Base-by-base conservation (phyloP, 2,113 vertebrate genomes). In the Anseranas semipalmata region DNA sequence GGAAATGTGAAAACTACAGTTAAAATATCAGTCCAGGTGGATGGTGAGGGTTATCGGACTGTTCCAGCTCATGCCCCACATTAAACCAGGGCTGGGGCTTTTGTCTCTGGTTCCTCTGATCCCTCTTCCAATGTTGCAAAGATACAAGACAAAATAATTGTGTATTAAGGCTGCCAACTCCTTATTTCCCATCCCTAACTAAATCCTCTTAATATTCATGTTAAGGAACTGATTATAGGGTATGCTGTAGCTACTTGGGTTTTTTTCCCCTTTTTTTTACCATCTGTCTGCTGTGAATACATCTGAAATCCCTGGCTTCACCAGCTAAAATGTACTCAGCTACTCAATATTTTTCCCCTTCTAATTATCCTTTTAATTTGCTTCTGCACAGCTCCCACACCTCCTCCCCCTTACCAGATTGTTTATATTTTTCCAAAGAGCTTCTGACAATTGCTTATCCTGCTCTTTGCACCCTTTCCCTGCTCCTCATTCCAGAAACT, bases 281-380 rank as follows among this genome's bases (percentile, higher is more conserved):
- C 96, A 96, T 97, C 96, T 96, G 94, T 96, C 85, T 97, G 71
- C 83, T 95, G 91, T 87, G 95, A 96, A 93, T 96, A 87, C 67
- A 89, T 95, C 84, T 83, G 79, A 96, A 96, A 89, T 95, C 85
- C 46, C 68, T 92, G 79, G 77, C 94, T 97, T 91, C 62, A 66
- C 87, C 35, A 84, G 71, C 83, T 94, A 85, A 95, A 96, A 93
- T 75, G 63, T 95, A 95, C 96, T 97, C 59, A 83, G 71, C 33
- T 87, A 90, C 10, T 21, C 39, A 4, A 1, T 53, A 58, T 92
- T 95, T 15, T 48, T 67, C 19, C 41, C 70, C 27, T 91, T 95
- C 96, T 96, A 94, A 97, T 97, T 96, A 96, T 96, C 92, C 85
- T 96, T 96, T 95, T 92, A 94, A 96, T 96, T 96, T 95, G 89